Percentiles rank a stretch among this genome's conserved stretches.
Evolutionary conservation across 2,888 invertebrate species (phyloP).

Genomic region (Acrobasis repandana): DNA sequence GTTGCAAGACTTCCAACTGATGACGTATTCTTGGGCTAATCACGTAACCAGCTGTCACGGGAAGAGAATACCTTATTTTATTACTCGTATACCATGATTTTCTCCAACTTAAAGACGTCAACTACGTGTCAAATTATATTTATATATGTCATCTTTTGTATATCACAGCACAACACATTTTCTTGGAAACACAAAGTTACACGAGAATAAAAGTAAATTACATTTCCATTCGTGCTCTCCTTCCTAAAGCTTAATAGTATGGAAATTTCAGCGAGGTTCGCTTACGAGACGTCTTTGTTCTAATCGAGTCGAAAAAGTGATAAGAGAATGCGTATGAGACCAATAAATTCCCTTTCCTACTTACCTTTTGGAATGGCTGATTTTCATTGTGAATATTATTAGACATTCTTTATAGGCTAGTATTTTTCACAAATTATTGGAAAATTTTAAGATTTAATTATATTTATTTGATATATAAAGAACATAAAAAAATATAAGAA

Average conservation of each 20-base stretch:
- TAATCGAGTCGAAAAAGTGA: slow-evolving; percentile 60
- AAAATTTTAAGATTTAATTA: too few relatives aligned
- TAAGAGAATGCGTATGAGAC: slow-evolving; percentile 42
- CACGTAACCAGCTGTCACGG: too few relatives aligned
- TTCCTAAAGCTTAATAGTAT: slow-evolving; percentile 46
- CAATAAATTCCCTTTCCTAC: slow-evolving; percentile 25
- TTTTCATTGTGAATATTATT: not conserved
- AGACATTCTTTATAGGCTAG: not conserved
- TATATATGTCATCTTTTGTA: not conserved
- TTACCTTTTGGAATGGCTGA: slow-evolving; percentile 1
- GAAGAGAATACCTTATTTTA: too few relatives aligned
- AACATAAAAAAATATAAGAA: too few relatives aligned
- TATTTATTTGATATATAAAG: too few relatives aligned
- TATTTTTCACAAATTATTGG: too few relatives aligned
- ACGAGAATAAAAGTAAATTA: slow-evolving; percentile 27
- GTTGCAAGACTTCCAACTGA: too few relatives aligned
- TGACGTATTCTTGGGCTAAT: too few relatives aligned
- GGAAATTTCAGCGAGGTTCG: slow-evolving; percentile 48
- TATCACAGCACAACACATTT: not conserved
- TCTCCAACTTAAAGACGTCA: too few relatives aligned
- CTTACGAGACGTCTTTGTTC: slow-evolving; percentile 50
- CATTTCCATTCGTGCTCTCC: slow-evolving; percentile 23
- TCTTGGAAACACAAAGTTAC: slow-evolving; percentile 20
- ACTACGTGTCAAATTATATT: too few relatives aligned
- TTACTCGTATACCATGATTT: too few relatives aligned